Evolutionary conservation across 2,888 invertebrate genomes (phyloP).

Genomic region (Ormyrus thymus): DNA sequence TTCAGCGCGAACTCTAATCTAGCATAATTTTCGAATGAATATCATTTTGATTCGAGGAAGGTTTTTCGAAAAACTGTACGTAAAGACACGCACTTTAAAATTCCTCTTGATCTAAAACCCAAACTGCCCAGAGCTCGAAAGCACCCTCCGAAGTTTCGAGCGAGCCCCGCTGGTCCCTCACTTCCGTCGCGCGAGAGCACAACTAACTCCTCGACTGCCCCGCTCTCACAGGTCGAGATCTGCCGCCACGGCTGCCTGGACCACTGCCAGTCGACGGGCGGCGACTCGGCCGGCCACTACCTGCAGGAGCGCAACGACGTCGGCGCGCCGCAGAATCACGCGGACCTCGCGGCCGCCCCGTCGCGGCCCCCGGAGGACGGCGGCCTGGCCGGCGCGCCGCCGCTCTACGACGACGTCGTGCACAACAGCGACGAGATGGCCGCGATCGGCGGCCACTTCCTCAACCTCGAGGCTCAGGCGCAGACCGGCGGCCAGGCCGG

Average conservation of each 20-base stretch:
- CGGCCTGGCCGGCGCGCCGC: slow-evolving; percentile 59
- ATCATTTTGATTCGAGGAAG: no score
- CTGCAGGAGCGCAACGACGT: slow-evolving; percentile 78
- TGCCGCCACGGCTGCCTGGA: slow-evolving; percentile 94
- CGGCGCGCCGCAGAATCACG: slow-evolving; percentile 71
- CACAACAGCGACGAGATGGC: slow-evolving; percentile 77
- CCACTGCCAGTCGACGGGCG: slow-evolving; percentile 85
- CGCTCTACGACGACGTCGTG: slow-evolving; percentile 80
- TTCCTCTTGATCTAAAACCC: no score
- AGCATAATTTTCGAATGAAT: no score
- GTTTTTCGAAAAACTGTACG: no score
- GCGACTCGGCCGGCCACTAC: slow-evolving; percentile 75
- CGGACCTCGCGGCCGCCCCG: neutral
- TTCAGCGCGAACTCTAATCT: no score
- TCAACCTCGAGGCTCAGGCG: slow-evolving; percentile 72
- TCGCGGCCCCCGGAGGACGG: no score
- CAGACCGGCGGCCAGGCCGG: slow-evolving; percentile 67
- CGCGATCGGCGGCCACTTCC: slow-evolving; percentile 74
- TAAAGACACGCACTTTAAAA: no score
- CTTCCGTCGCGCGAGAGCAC: no score
- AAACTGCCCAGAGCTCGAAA: no score
- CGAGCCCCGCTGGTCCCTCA: no score
- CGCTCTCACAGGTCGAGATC: slow-evolving; percentile 82
- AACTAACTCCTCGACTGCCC: no score
- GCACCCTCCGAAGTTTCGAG: no score